Evolutionary conservation across 2,888 invertebrate species (phyloP).

Genomic region (Neoitamus cyanurus): DNA sequence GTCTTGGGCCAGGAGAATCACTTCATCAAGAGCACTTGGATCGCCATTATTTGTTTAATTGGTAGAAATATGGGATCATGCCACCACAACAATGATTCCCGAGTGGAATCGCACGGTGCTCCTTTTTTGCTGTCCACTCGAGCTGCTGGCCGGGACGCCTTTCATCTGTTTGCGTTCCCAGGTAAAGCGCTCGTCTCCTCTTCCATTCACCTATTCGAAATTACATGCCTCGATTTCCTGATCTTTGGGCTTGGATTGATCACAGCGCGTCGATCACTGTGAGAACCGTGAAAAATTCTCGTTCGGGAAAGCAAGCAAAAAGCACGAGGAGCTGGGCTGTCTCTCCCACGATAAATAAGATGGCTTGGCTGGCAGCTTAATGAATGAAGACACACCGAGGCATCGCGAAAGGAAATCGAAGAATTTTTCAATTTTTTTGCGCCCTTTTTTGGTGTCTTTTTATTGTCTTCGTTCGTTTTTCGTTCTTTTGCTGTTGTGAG

Average conservation of each 20-base stretch:
- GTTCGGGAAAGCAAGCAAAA: conserved; percentile 46
- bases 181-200: conserved; percentile 1
- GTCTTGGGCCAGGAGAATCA: conserved; percentile 16
- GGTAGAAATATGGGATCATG: conserved; percentile 42
- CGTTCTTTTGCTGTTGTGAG: neutral
- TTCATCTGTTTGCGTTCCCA: conserved; percentile 26
- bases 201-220: conserved; percentile 34
- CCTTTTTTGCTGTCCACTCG: conserved; percentile 5
- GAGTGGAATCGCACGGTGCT: neutral
- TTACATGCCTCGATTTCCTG: conserved; percentile 42
- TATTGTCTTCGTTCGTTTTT: conserved; percentile 13
- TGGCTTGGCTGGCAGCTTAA: conserved; percentile 43
- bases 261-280: conserved; percentile 45
- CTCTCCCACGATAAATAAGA: conserved; percentile 51
- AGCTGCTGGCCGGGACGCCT: neutral
- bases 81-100: conserved; percentile 18
- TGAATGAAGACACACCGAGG: conserved; percentile 40
- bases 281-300: conserved; percentile 51
- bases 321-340: conserved; percentile 9
- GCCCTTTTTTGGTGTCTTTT: conserved; percentile 12
- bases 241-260: conserved; percentile 39
- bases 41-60: conserved; percentile 41
- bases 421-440: conserved; percentile 14
- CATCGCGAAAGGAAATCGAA: conserved; percentile 44
- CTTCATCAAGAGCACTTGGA: conserved; percentile 39